Evolutionary conservation across 2,888 invertebrate species (phyloP), one percentile per base, ranked within the genome.

Genomic region (Sesamia inferens): DNA sequence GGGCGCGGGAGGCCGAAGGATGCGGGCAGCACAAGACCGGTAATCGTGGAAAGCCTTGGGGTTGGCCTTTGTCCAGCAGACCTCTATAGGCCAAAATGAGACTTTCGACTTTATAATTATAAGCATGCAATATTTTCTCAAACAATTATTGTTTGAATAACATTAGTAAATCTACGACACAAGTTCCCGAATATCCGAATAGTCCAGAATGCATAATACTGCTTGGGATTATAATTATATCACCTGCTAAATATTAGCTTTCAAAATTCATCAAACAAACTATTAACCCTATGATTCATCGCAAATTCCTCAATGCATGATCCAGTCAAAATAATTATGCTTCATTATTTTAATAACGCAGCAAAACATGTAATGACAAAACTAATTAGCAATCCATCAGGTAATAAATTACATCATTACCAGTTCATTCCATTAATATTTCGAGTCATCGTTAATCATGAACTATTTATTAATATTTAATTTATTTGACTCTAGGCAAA

Each of bases 401-500:
- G 57, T 64, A 82, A 79, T 78, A 62, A 63, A 4, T 51, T 11
- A 5, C 51, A 39, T 59, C 68, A 73, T 68, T 68, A 68, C 24
- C 22, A 55, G 24, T 44, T 22, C 16, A 39, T 57, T 47, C 16
- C 31, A n/a, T 24, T 64, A 58, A 31, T 59, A 65, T 8, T n/a
- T 66, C 19, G 11, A 61, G 13, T 1, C 7, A 39, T 44, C 44
- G 62, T 16, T 42, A 11, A 39, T 54, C 13, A 5, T 19, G 19
- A 54, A 42, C 8, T 13, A 42, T 44, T 77, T 14, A 61, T 4
- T 1, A 44, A 68, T 44, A 0, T 19, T n/a, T 63, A 4, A 48
- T 55, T 65, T 5, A 42, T n/a, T 65, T n/a, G 55, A 64, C 54
- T 71, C 14, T 82, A 98, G 97, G 99, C 99, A 0, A 97, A 97